Evolutionary conservation across 1,140 invertebrate species (phyloP), one percentile per base, ranked within the genome.

Genomic region (Anthonomus grandis): DNA sequence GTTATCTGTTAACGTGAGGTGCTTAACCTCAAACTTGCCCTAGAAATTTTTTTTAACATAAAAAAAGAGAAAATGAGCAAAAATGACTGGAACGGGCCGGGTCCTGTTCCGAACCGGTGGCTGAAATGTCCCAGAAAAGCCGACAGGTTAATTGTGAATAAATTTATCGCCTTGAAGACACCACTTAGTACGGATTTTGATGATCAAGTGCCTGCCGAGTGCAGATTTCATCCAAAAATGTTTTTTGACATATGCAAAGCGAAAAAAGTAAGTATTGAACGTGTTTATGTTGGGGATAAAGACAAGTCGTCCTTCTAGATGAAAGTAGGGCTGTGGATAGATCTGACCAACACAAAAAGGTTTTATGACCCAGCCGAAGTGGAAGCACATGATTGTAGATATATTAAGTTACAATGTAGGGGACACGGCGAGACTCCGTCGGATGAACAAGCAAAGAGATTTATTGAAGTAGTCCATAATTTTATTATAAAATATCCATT

Each of bases 291-390:
- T n/a, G n/a, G n/a, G n/a, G n/a, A n/a, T n/a, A n/a, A n/a, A n/a
- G n/a, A n/a, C n/a, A n/a, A n/a, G n/a, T n/a, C n/a, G 8, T 42
- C 27, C 5, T 55, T 62, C 34, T 25, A 89, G 75, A 83, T 86
- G 9, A 94, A 93, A 68, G 75, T 99, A 42, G 95, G 96, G 1
- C 73, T 99, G 13, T 95, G 96, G 91, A 90, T 99, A 56, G 95
- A 98, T 76, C 76, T 99, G 39, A 98, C 96, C 3, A 96, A 98
- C 70, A 98, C 97, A 3, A 83, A 77, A 53, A 79, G 96, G 50
- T 99, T 96, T 76, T 99, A 99, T 72, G 79, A 95, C 59, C 87
- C 85, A 57, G 70, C 78, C 15, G 83, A 86, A 48, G 78, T 98
- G 6, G 89, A 94, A 67, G 75, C 81, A 13, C 75, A 82, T 38